phyloP scores from a whole-genome alignment of 2,113 vertebrate genomes.

The Brachyhypopomus occidentalis region DNA sequence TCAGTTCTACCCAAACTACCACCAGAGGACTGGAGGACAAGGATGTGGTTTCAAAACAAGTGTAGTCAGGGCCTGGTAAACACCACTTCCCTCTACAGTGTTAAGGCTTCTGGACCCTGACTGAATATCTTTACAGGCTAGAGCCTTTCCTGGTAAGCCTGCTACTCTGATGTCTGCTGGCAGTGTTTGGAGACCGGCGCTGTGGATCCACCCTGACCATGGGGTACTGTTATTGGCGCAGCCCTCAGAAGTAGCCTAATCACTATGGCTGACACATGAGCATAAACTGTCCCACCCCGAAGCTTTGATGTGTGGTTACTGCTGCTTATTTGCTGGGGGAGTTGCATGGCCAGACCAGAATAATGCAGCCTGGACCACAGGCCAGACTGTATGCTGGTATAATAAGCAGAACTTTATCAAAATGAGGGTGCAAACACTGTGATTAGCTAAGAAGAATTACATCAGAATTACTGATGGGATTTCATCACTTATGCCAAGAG shows the following conservation, averaged over 20 bases:
- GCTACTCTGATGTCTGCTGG: background rate
- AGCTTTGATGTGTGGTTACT: conserved; percentile 51
- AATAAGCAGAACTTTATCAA: conserved; percentile 11
- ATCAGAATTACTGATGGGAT: no score
- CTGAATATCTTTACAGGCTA: background rate
- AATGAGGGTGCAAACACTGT: conserved; percentile 3
- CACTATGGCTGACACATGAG: conserved; percentile 18
- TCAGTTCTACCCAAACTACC: no score
- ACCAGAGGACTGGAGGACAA: no score
- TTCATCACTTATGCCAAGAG: no score
- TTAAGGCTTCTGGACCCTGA: background rate
- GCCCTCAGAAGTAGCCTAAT: conserved; percentile 32
- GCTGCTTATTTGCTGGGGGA: conserved; percentile 16
- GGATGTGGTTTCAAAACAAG: no score
- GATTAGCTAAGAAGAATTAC: background rate
- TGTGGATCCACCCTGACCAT: conserved; percentile 31
- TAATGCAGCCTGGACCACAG: conserved; percentile 33
- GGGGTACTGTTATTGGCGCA: conserved; percentile 29
- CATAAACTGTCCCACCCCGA: conserved; percentile 53
- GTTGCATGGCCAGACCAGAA: conserved; percentile 34
- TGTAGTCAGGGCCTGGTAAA: no score
- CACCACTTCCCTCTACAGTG: background rate
- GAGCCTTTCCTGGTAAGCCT: conserved; percentile 2
- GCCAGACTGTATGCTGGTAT: background rate
- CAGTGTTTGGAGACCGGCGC: conserved; percentile 17